These are phyloP conservation scores for Empidonax alnorum DNA, from an alignment of 2,113 vertebrate genomes.

Conservation along the genomic window DNA sequence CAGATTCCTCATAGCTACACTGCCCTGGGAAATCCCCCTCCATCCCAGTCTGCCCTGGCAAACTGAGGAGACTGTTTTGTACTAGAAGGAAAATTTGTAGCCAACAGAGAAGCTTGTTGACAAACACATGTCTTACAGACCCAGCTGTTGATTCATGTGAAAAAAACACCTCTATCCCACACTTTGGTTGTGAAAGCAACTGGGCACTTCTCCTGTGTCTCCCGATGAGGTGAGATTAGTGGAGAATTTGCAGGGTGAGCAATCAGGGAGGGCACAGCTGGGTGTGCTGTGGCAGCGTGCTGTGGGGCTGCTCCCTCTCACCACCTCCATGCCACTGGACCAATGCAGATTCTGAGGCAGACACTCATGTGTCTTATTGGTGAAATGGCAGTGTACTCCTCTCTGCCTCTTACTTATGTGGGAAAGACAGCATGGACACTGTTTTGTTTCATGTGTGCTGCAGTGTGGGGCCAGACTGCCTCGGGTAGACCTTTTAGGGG, in stretches of 20 bases:
- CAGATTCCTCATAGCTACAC: fast-evolving
- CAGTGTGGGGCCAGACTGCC: fast-evolving
- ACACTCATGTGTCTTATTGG: fast-evolving
- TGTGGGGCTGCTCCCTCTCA: neutral
- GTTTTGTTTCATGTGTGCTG: fast-evolving
- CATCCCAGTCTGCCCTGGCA: neutral
- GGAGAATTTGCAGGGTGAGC: neutral
- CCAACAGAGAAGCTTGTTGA: neutral
- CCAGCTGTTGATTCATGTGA: neutral
- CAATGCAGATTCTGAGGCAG: neutral
- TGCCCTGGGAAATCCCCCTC: no score
- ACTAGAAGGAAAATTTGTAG: neutral
- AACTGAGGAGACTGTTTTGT: neutral
- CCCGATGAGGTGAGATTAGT: neutral
- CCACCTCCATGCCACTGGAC: neutral
- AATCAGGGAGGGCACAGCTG: fast-evolving
- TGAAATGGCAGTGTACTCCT: neutral
- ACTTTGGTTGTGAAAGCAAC: fast-evolving
- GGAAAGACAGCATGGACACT: neutral
- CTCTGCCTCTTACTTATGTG: neutral
- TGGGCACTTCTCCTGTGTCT: neutral
- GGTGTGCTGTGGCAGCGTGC: fast-evolving
- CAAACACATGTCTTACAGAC: neutral
- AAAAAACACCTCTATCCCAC: fast-evolving
- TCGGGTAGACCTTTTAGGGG: neutral